A percentile compares a stretch with the other conserved stretches of the same genome.
These are phyloP conservation scores for Poecilia gillii DNA, from an alignment of 2,797 vertebrate genomes.

Conservation along the genomic window DNA sequence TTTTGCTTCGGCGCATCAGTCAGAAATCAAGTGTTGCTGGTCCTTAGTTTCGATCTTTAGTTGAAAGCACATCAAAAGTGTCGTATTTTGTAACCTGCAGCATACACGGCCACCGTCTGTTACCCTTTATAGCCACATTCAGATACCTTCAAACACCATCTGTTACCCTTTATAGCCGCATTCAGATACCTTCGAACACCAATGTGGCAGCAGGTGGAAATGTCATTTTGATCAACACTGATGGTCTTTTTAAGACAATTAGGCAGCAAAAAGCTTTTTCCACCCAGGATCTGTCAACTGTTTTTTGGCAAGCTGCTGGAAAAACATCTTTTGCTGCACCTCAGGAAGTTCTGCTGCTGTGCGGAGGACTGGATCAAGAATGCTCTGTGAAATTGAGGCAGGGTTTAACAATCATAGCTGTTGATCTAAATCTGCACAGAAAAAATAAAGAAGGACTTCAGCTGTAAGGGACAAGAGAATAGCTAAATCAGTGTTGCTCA, in stretches of 20 bases:
- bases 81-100: background rate
- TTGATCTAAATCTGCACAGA: background rate
- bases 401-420: background rate
- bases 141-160: background rate
- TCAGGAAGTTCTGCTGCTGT: background rate
- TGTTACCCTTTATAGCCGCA: too few species aligned
- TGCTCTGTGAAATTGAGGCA: background rate
- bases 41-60: background rate
- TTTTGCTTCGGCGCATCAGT: background rate
- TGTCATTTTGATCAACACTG: too few species aligned
- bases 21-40: background rate
- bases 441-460: background rate
- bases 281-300: too few species aligned
- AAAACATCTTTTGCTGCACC: background rate
- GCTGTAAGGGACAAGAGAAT: background rate
- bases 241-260: too few species aligned
- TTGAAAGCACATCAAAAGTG: background rate
- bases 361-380: too few species aligned
- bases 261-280: too few species aligned
- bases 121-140: background rate
- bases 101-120: background rate
- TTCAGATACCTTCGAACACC: too few species aligned
- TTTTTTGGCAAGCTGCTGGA: background rate
- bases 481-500: background rate
- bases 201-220: too few species aligned